A percentile compares a stretch with the other conserved stretches of the same genome.
Evolutionary conservation across 2,888 invertebrate species (phyloP).

Genomic region (Erebia aethiops): DNA sequence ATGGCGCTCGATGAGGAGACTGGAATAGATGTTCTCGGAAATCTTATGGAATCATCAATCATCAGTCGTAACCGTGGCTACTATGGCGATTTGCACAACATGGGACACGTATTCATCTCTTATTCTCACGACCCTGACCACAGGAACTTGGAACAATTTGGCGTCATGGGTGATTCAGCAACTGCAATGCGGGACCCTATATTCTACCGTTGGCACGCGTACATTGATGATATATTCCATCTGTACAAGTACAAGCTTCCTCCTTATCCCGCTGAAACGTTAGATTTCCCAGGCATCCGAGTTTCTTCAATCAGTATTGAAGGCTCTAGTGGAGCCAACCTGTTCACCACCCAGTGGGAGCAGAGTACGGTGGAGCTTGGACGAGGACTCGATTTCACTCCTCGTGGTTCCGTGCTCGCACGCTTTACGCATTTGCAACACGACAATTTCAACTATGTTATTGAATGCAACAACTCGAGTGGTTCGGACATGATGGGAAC

Average conservation of each 20-base stretch:
- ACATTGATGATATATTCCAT: conserved; percentile 90
- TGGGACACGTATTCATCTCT: conserved; percentile 90
- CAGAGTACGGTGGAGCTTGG: conserved; percentile 88
- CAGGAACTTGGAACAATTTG: conserved; percentile 88
- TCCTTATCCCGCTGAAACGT: conserved; percentile 84
- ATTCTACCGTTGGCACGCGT: conserved; percentile 93
- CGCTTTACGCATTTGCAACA: conserved; percentile 89
- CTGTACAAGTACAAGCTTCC: conserved; percentile 88
- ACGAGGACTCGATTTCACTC: conserved; percentile 92
- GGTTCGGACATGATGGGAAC: conserved; percentile 82
- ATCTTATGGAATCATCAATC: conserved; percentile 89
- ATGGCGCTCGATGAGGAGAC: conserved; percentile 84
- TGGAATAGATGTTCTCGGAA: conserved; percentile 91
- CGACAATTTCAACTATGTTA: conserved; percentile 83
- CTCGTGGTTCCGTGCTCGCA: conserved; percentile 88
- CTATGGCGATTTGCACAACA: conserved; percentile 92
- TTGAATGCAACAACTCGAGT: conserved; percentile 83
- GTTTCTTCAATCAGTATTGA: conserved; percentile 82
- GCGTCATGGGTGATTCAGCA: conserved; percentile 92
- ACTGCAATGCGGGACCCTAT: conserved; percentile 94
- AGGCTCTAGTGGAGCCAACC: conserved; percentile 80
- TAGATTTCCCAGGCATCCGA: conserved; percentile 84
- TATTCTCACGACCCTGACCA: conserved; percentile 92
- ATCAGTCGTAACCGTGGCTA: conserved; percentile 86
- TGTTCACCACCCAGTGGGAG: conserved; percentile 89